Conservation (phyloP, 1,140 invertebrate species). For the Agraylea sexmaculata region DNA sequence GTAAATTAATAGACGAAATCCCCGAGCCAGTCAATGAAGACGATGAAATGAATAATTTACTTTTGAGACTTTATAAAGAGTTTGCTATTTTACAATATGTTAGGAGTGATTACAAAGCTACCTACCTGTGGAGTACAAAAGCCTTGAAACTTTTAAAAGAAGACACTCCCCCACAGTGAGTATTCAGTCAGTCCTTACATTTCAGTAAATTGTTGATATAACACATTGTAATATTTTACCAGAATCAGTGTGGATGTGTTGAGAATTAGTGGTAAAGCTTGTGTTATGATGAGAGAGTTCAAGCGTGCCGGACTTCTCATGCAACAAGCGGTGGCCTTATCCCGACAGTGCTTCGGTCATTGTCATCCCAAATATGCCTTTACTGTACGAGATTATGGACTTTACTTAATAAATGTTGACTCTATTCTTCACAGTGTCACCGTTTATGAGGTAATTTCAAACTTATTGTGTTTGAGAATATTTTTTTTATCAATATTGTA, state of each 20-base stretch:
- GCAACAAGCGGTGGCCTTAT: slow-evolving; percentile 63
- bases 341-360: slow-evolving; percentile 53
- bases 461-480: not conserved
- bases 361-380: slow-evolving; percentile 72
- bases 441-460: slow-evolving; percentile 56
- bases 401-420: slow-evolving; percentile 84
- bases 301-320: slow-evolving; percentile 66
- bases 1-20: slow-evolving; percentile 3
- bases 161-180: slow-evolving; percentile 42
- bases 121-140: slow-evolving; percentile 58
- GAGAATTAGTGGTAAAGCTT: slow-evolving; percentile 71
- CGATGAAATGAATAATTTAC: slow-evolving; percentile 31
- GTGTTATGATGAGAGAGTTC: slow-evolving; percentile 77
- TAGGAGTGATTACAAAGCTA: slow-evolving; percentile 70
- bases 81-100: slow-evolving; percentile 68
- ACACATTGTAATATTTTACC: slow-evolving; percentile 11
- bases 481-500: not conserved
- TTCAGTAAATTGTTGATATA: not conserved
- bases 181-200: slow-evolving; percentile 4
- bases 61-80: slow-evolving; percentile 62
- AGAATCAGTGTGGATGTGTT: slow-evolving; percentile 66
- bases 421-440: slow-evolving; percentile 66
- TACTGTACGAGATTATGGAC: slow-evolving; percentile 76
- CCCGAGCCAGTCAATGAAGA: slow-evolving; percentile 16
- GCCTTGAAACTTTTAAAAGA: slow-evolving; percentile 55